Evolutionary conservation across 2,888 invertebrate genomes (phyloP), one percentile per base, ranked within the genome.

Genomic region (Junonia oenone): DNA sequence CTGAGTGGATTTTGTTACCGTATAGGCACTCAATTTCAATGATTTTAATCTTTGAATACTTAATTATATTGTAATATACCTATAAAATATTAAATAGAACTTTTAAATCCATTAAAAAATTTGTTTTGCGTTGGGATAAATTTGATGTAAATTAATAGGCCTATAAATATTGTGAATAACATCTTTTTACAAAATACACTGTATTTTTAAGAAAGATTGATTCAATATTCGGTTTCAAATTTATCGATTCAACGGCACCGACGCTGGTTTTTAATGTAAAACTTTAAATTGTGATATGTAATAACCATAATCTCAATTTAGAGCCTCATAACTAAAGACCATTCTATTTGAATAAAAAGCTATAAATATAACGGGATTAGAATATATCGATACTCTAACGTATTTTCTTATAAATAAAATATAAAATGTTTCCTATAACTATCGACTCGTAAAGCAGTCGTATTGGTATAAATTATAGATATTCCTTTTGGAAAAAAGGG

Each of bases 261-360:
- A 55, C 26, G 27, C 46, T 22, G 46, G 17, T 49, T 33, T 46
- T 47, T 48, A 58, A 38, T 49, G 37, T 47, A 56, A 31, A 56
- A 52, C 46, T 46, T 49, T 51, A 55, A 58, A 52, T 52, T 55
- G 48, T 49, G 55, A 60, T 49, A 51, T 48, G 57, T 46, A 49
- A 52, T 55, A 57, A 52, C 55, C 52, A 46, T 60, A 58, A 58
- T 45, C 50, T 52, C 40, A 40, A 60, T 58, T 55, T 55, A 60
- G 37, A 58, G 52, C 52, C 49, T 58, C 60, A 14, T 60, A 60
- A 55, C 57, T 53, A 46, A 45, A 55, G 22, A 46, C 46, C 27
- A 55, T 57, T 52, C 52, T 45, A 59, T 46, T 56, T 45, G 51
- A 56, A 56, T 56, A 46, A 35, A 48, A 58, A 54, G 48, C 51